Base-by-base conservation (phyloP, 2,888 invertebrate genomes). In the Sturmia bella region DNA sequence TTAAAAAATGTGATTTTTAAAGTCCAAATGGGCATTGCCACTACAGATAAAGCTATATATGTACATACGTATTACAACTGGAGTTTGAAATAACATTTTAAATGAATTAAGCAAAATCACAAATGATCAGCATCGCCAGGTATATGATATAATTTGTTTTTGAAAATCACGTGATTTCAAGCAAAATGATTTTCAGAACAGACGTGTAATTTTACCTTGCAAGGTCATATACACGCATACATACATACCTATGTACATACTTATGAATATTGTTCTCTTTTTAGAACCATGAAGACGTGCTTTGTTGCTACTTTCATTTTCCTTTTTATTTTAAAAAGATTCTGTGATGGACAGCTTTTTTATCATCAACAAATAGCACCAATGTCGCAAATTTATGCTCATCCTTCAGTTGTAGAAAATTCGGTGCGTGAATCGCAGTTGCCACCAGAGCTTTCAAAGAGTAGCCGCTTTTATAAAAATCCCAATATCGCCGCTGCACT, bases 331-430 rank as follows among this genome's bases (percentile, higher is more conserved):
- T 59, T 11, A 12, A 79, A 82, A 19, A 32, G 69, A 63, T 41
- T 81, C 13, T 86, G 85, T 50, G 83, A 84, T 21, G 88, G 87
- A 3, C 89, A 89, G 45, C 88, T 89, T 76, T 87, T 86, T 82
- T 89, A 88, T 39, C 87, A 86, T 45, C 87, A 87, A 66, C 79
- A 83, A 73, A 3, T 74, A 13, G 54, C 59, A 21, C 19, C 92
- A n/a, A 50, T 24, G 21, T 57, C 69, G 24, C 82, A 70, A 11
- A 56, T 80, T 6, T 85, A 84, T 1, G 93, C 94, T 0, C 95
- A 96, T 89, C 95, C 94, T 5, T 94, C 95, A 0, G 95, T 96
- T 0, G 92, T 95, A 37, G 91, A 92, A 17, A 96, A 95, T 87
- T 93, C 95, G 0, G 93, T 93, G 0, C 93, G 93, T 86, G 96